Evolutionary conservation across 53 echinoderm and acorn worm species (phyloP).

Genomic region (Luidia sarsii): DNA sequence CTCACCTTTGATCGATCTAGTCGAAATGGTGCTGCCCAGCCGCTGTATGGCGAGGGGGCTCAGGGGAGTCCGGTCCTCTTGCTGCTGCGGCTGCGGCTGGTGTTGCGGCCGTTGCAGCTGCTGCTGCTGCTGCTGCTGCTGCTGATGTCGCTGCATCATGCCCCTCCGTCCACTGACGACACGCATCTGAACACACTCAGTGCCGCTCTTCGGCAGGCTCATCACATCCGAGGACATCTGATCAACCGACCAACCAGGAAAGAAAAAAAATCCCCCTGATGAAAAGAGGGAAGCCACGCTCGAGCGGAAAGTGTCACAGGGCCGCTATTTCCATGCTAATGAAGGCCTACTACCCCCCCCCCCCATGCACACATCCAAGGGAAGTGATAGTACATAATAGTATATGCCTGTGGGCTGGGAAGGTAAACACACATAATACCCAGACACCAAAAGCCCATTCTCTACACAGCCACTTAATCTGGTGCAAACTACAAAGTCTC

Average conservation of each 20-base stretch:
- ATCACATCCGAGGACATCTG: constrained; percentile 47
- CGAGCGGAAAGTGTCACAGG: not conserved
- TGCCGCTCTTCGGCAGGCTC: constrained; percentile 8
- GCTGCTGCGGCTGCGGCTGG: constrained; percentile 20
- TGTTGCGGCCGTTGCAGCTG: constrained; percentile 6
- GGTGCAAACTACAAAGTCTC: too few species aligned
- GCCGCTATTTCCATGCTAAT: constrained; percentile 20
- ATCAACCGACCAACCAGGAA: not conserved
- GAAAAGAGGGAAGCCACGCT: constrained; percentile 27
- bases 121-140: constrained; percentile 11
- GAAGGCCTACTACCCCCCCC: too few species aligned
- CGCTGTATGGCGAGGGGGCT: constrained; percentile 35
- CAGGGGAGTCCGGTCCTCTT: constrained; percentile 32
- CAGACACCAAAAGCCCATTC: too few species aligned
- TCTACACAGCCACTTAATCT: too few species aligned
- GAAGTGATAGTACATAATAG: too few species aligned
- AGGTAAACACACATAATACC: too few species aligned
- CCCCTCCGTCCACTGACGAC: constrained; percentile 37
- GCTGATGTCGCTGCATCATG: constrained; percentile 44
- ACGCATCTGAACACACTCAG: constrained; percentile 56
- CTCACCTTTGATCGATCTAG: constrained; percentile 58
- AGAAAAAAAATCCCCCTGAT: not conserved
- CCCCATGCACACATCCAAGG: too few species aligned
- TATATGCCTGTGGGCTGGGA: too few species aligned
- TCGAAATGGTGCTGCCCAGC: constrained; percentile 48